Percentiles rank a stretch among this genome's conserved stretches.
phyloP scores from a whole-genome alignment of 2,888 invertebrate genomes.

The Athalia rosae region DNA sequence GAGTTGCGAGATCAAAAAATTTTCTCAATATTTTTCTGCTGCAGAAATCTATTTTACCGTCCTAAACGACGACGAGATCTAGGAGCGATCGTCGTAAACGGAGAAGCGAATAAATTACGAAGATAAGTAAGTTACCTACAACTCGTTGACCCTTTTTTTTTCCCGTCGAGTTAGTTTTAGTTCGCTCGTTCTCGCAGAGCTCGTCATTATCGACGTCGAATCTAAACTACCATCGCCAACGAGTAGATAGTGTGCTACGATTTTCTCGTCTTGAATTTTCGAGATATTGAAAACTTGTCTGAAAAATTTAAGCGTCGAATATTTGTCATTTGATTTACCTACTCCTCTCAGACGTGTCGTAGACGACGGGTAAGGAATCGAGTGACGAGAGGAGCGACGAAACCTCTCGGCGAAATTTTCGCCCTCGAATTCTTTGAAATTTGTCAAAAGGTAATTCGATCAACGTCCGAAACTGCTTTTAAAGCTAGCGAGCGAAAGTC shows the following conservation, averaged over 20 bases:
- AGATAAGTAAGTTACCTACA: slow-evolving; percentile 5
- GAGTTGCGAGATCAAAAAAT: neutral
- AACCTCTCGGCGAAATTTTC: too few species aligned
- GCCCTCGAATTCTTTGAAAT: slow-evolving; percentile 11
- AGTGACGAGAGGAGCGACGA: neutral
- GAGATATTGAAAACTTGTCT: neutral
- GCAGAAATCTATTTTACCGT: slow-evolving; percentile 21
- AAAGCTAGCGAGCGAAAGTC: slow-evolving; percentile 18
- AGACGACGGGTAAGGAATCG: neutral
- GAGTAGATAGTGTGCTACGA: neutral
- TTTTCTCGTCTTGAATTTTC: too few species aligned
- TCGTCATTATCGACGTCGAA: slow-evolving; percentile 21
- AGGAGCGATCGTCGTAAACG: neutral
- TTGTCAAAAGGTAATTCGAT: slow-evolving; percentile 6
- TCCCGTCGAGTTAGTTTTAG: neutral
- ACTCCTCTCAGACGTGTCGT: neutral
- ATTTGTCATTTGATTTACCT: neutral
- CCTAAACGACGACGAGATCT: slow-evolving; percentile 10
- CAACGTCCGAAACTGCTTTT: slow-evolving; percentile 37
- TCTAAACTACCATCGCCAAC: slow-evolving; percentile 14
- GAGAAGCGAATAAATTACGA: slow-evolving; percentile 5
- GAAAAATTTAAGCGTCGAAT: neutral
- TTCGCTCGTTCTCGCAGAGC: slow-evolving; percentile 31
- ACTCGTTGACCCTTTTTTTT: neutral
- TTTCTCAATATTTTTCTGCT: too few species aligned